Evolutionary conservation across 37 sponge, comb jelly and placozoan species (phyloP).

Genomic region (Ephydatia muelleri): DNA sequence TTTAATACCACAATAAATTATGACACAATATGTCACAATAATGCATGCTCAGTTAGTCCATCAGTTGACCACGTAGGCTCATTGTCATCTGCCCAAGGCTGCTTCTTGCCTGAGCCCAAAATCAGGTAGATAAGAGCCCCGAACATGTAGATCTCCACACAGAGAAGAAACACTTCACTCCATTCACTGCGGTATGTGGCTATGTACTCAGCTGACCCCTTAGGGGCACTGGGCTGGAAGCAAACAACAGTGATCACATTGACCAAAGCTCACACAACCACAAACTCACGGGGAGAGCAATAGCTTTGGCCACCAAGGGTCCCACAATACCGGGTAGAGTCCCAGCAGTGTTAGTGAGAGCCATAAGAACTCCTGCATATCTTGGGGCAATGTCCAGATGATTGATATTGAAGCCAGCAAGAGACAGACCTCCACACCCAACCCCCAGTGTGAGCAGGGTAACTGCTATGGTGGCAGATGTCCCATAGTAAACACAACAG

Average conservation of each 20-base stretch:
- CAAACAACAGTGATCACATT: background rate
- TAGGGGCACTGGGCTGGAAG: slow-evolving; percentile 24
- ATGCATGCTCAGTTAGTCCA: too few relatives aligned
- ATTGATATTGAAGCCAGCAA: slow-evolving; percentile 71
- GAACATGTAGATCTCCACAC: slow-evolving; percentile 76
- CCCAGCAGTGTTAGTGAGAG: slow-evolving; percentile 75
- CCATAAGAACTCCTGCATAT: slow-evolving; percentile 90
- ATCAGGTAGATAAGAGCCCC: slow-evolving; percentile 67
- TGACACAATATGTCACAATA: too few relatives aligned
- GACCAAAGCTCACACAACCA: too few relatives aligned
- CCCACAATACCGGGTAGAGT: slow-evolving; percentile 86
- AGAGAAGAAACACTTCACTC: slow-evolving; percentile 80
- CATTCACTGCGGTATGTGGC: slow-evolving; percentile 57
- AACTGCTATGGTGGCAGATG: slow-evolving; percentile 37
- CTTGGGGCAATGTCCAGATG: slow-evolving; percentile 88
- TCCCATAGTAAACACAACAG: slow-evolving; percentile 77
- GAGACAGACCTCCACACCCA: slow-evolving; percentile 34
- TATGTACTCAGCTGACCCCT: slow-evolving; percentile 13
- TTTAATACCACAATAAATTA: background rate
- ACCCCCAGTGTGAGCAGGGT: slow-evolving; percentile 64
- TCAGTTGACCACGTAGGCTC: background rate
- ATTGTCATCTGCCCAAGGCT: slow-evolving; percentile 70
- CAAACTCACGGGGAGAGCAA: slow-evolving; percentile 35
- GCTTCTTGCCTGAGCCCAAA: slow-evolving; percentile 66
- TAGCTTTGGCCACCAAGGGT: slow-evolving; percentile 74